phyloP scores from a whole-genome alignment of 2,113 vertebrate genomes.

The Electrona antarctica region DNA sequence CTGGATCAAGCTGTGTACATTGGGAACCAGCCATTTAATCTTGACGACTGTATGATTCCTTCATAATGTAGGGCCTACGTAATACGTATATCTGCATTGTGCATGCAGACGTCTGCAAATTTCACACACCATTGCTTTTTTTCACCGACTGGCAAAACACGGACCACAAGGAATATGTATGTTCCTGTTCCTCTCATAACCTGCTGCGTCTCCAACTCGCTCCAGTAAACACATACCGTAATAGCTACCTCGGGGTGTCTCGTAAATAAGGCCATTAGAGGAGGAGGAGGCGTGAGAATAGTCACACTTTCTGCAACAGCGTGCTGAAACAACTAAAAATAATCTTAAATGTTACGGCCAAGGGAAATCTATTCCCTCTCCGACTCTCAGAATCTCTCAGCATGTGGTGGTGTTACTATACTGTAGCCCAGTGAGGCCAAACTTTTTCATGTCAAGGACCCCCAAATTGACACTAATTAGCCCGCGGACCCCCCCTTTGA shows the following conservation, averaged over 20 bases:
- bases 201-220: constrained; percentile 6
- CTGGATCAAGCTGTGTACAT: constrained; percentile 35
- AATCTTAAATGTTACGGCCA: constrained; percentile 20
- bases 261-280: constrained; percentile 45
- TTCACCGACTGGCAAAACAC: constrained; percentile 8
- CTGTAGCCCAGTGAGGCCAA: background rate
- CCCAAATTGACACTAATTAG: no score
- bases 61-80: background rate
- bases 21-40: constrained; percentile 36
- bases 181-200: constrained; percentile 26
- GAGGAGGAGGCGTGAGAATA: constrained; percentile 54
- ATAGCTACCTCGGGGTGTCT: background rate
- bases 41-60: background rate
- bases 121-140: constrained; percentile 10
- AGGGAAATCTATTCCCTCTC: constrained; percentile 26
- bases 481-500: no score
- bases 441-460: no score
- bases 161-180: constrained; percentile 23
- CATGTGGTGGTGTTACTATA: constrained; percentile 37
- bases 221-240: background rate
- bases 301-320: constrained; percentile 47
- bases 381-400: background rate
- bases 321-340: constrained; percentile 12
- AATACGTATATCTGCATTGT: background rate
- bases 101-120: constrained; percentile 4